A percentile compares a stretch with the other conserved stretches of the same genome.
Evolutionary conservation across 2,113 vertebrate species (phyloP).

Genomic region (Ciconia maguari): DNA sequence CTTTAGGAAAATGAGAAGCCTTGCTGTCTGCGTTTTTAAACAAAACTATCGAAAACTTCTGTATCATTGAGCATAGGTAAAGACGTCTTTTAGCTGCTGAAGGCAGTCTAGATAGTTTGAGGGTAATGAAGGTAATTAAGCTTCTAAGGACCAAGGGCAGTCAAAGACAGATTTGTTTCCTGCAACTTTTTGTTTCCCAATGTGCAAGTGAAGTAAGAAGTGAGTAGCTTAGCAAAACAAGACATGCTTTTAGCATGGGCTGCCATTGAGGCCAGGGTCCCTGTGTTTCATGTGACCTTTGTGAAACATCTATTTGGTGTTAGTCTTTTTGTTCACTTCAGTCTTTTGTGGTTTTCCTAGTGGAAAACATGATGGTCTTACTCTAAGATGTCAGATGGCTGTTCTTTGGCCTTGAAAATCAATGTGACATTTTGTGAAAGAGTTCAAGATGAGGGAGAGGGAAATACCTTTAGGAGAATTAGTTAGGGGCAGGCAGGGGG

Average conservation of each 20-base stretch:
- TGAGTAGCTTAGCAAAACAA: neutral
- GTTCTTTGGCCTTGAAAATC: slow-evolving; percentile 32
- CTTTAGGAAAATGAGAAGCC: neutral
- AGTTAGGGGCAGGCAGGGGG: neutral
- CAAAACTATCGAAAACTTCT: neutral
- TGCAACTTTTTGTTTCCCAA: neutral
- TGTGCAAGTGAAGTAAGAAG: neutral
- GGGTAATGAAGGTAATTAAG: neutral
- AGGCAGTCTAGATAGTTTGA: neutral
- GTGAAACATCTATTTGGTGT: neutral
- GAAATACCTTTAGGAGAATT: neutral
- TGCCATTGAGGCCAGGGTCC: neutral
- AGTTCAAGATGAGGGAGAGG: neutral
- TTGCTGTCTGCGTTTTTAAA: neutral
- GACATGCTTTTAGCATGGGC: neutral
- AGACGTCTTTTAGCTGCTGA: neutral
- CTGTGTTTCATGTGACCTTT: neutral
- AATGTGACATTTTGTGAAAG: slow-evolving; percentile 1
- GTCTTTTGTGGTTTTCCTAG: slow-evolving; percentile 2
- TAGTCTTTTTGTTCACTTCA: neutral
- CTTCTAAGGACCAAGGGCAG: neutral
- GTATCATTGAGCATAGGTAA: neutral
- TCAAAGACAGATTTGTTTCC: neutral
- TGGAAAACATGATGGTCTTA: neutral
- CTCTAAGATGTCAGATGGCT: neutral